Conservation (phyloP, 2,888 invertebrate species). For the Aphrophora alni region DNA sequence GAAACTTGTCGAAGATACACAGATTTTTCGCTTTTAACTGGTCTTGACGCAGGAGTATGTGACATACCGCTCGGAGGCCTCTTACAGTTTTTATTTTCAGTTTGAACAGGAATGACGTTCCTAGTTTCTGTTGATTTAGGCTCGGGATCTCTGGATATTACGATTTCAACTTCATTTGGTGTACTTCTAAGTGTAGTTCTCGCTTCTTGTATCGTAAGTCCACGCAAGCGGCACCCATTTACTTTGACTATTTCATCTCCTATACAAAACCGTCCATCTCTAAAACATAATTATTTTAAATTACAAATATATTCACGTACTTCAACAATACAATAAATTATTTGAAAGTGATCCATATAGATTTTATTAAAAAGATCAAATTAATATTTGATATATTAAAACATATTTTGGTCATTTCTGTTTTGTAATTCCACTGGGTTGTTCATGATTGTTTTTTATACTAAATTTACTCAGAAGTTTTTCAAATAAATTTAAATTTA, state of each 20-base stretch:
- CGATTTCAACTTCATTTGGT: constrained; percentile 59
- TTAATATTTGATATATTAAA: too few relatives aligned
- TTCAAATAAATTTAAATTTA: too few relatives aligned
- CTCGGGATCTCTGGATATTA: constrained; percentile 53
- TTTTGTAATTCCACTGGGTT: too few relatives aligned
- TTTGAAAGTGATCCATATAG: too few relatives aligned
- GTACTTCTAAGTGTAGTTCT: constrained; percentile 56
- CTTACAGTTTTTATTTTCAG: constrained; percentile 24
- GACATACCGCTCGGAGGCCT: constrained; percentile 10
- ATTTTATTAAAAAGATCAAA: too few relatives aligned
- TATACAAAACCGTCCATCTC: constrained; percentile 80
- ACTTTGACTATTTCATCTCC: constrained; percentile 92
- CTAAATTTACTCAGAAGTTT: too few relatives aligned
- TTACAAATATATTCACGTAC: not conserved
- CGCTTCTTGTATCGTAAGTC: constrained; percentile 71
- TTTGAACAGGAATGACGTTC: not conserved
- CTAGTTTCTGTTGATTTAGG: not conserved
- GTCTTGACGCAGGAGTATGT: constrained; percentile 1
- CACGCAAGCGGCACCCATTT: constrained; percentile 80
- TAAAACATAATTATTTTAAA: constrained; percentile 55
- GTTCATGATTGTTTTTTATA: too few relatives aligned
- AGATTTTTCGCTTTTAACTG: constrained; percentile 24
- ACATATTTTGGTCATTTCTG: too few relatives aligned
- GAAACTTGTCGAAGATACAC: constrained; percentile 45
- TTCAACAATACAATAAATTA: too few relatives aligned